phyloP scores from a whole-genome alignment of 2,113 vertebrate species.

The Pollimyrus isidori region DNA sequence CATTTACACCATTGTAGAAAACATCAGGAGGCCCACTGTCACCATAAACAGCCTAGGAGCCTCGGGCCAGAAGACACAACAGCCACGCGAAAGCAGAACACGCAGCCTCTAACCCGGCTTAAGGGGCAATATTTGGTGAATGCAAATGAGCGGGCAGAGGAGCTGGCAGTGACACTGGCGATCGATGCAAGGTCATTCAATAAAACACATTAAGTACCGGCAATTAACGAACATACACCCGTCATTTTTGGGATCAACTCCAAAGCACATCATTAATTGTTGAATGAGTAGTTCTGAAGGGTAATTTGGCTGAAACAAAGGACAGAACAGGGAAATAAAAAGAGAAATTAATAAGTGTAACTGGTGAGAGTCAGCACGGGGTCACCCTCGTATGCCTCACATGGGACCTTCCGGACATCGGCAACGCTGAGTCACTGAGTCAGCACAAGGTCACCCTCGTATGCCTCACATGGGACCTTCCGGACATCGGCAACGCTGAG shows the following conservation, averaged over 20 bases:
- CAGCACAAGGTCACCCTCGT: neutral
- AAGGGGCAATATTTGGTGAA: neutral
- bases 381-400: neutral
- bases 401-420: neutral
- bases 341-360: neutral
- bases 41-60: neutral
- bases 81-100: neutral
- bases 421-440: neutral
- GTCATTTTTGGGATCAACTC: slow-evolving; percentile 20
- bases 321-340: neutral
- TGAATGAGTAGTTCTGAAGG: slow-evolving; percentile 17
- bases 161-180: neutral
- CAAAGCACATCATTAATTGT: slow-evolving; percentile 19
- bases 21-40: neutral
- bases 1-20: neutral
- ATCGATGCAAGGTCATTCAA: slow-evolving; percentile 9
- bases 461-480: neutral
- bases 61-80: neutral
- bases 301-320: slow-evolving; percentile 12
- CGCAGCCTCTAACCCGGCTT: neutral
- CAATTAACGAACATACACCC: slow-evolving; percentile 8
- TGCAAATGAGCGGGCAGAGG: neutral
- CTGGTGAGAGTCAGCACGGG: neutral
- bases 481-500: neutral
- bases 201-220: slow-evolving; percentile 14